Percentiles rank a stretch among this genome's conserved stretches.
Conservation (phyloP, 2,797 vertebrate species). For the Lepilemur ruficaudatus region DNA sequence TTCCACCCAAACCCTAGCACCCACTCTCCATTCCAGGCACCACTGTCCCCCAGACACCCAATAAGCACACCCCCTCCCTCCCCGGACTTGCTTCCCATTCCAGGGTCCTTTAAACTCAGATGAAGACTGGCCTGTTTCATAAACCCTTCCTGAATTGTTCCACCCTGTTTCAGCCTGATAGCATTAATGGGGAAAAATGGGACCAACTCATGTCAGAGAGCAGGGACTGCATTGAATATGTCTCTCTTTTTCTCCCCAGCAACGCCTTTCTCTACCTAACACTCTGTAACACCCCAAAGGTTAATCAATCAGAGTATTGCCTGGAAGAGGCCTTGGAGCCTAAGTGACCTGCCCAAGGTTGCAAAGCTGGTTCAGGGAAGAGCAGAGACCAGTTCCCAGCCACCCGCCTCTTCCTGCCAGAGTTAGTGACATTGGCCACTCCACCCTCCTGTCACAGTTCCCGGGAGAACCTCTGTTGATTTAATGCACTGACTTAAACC, state of each 20-base stretch:
- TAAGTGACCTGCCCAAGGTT: neutral
- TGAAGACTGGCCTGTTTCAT: neutral
- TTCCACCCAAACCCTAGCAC: neutral
- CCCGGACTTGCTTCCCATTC: neutral
- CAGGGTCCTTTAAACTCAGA: neutral
- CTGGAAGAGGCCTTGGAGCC: neutral
- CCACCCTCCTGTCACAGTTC: neutral
- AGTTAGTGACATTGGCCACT: neutral
- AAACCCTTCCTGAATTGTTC: neutral
- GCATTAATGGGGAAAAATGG: neutral
- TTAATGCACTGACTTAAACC: neutral
- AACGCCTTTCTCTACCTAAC: neutral
- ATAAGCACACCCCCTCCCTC: neutral
- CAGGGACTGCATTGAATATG: fast-evolving
- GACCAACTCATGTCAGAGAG: neutral
- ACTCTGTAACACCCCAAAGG: neutral
- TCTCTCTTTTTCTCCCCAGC: neutral
- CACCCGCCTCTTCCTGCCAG: neutral
- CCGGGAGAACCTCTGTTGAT: neutral
- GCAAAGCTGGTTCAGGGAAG: neutral
- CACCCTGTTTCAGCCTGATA: neutral
- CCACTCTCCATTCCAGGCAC: neutral
- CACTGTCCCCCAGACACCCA: neutral
- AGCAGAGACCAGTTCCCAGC: neutral
- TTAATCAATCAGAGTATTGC: neutral